Evolutionary conservation across 2,113 vertebrate genomes (phyloP).

Genomic region (Bubo blakistoni): DNA sequence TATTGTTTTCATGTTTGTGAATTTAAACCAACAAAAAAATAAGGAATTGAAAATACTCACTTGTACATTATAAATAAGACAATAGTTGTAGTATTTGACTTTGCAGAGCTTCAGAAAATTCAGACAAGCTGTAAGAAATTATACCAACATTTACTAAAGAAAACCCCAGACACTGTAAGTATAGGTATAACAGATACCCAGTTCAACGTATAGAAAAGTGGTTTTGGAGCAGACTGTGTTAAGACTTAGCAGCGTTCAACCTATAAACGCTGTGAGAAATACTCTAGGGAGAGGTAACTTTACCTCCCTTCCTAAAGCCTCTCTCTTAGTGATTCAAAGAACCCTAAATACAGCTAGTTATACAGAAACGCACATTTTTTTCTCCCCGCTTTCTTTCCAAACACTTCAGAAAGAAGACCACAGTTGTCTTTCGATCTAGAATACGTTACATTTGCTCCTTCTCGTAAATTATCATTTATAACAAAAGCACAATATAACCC

Average conservation of each 20-base stretch:
- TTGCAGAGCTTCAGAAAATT: conserved; percentile 98
- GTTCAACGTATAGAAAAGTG: neutral
- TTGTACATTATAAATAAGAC: conserved; percentile 96
- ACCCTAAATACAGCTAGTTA: neutral
- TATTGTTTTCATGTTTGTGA: neutral
- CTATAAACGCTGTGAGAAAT: fast-evolving
- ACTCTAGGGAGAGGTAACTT: neutral
- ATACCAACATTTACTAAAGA: neutral
- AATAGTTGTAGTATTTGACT: conserved; percentile 97
- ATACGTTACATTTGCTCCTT: too few species aligned
- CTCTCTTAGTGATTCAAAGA: neutral
- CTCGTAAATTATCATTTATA: too few species aligned
- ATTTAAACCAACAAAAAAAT: neutral
- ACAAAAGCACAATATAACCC: neutral
- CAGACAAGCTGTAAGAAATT: conserved; percentile 81
- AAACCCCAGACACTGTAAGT: fast-evolving
- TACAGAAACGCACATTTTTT: neutral
- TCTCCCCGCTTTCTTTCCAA: neutral
- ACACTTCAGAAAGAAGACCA: neutral
- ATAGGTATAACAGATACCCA: fast-evolving
- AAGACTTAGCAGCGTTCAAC: fast-evolving
- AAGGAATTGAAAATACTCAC: conserved; percentile 67
- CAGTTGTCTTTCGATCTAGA: neutral
- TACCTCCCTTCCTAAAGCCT: neutral
- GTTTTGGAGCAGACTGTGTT: neutral